Percentiles rank a stretch among this genome's conserved stretches.
Evolutionary conservation across 1,140 invertebrate species (phyloP).

Genomic region (Planococcus citri): DNA sequence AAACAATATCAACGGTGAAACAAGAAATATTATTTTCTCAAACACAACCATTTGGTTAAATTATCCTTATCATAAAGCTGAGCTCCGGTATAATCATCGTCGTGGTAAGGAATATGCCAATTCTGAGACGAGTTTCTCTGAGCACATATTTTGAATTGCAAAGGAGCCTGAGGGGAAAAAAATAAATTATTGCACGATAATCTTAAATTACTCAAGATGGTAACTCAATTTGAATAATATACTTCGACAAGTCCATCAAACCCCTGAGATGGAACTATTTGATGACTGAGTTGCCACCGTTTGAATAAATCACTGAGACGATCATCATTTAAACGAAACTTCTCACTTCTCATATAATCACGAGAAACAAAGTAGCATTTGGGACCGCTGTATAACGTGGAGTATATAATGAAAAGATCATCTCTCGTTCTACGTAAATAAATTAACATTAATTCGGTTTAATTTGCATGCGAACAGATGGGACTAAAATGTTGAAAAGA

Average conservation of each 20-base stretch:
- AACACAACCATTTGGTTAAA: background rate
- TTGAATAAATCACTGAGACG: constrained; percentile 22
- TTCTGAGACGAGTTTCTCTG: background rate
- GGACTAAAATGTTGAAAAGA: background rate
- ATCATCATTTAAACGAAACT: constrained; percentile 38
- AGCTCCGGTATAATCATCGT: background rate
- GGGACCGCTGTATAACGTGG: constrained; percentile 54
- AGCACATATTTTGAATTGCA: background rate
- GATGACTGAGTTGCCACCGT: constrained; percentile 24
- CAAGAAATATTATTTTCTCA: no score
- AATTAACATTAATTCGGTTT: background rate
- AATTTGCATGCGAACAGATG: constrained; percentile 10
- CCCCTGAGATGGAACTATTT: no score
- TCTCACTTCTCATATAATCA: constrained; percentile 64
- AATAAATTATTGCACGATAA: no score
- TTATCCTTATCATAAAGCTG: background rate
- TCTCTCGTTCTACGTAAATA: constrained; percentile 38
- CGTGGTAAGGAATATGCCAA: constrained; percentile 8
- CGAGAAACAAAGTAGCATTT: constrained; percentile 55
- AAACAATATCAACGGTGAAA: no score
- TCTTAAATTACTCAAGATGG: no score
- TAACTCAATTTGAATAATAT: no score
- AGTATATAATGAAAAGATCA: constrained; percentile 69
- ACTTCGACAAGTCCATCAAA: no score
- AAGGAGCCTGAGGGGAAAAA: background rate